Base-by-base conservation (phyloP, 2,888 invertebrate species). In the Brenthis ino region DNA sequence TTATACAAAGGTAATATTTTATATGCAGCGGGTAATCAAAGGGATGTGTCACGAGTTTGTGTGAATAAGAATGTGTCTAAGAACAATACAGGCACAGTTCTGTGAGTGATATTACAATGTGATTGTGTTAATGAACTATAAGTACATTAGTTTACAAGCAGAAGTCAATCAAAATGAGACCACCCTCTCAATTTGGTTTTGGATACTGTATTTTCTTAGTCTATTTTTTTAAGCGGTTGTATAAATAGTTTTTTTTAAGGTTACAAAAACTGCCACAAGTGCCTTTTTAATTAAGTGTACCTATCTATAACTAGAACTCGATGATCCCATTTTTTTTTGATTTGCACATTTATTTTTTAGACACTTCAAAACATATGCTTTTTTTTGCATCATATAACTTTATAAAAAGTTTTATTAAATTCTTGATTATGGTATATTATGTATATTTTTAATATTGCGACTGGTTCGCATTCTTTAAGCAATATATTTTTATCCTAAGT, bases 61-160 rank as follows among this genome's bases (percentile, higher is more conserved):
- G 86, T 83, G 83, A 81, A 82, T 67, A 80, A 79, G 67, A 81
- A 83, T 81, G 89, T 87, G 87, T 88, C 88, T 85, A 86, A 86
- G 85, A 85, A 91, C 87, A 80, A 81, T 76, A 75, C 88, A 82
- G 89, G 81, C 84, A 82, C 85, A 80, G 79, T 81, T 83, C 81
- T 82, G 89, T 88, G 92, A 89, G 93, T 93, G 93, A 92, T 93
- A 92, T 90, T 85, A 82, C 80, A 85, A 90, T 93, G 93, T 93
- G 93, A 92, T 92, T 91, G 92, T 89, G 91, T 91, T 80, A 83
- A 86, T 87, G 84, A 87, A 90, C 87, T 85, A 60, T 89, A 88
- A 90, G 87, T 90, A 90, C 89, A 88, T 79, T 87, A 89, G 88
- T 81, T 76, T 50, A 60, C 60, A 60, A 60, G 77, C 75, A 74